phyloP scores from a whole-genome alignment of 2,113 vertebrate genomes.

The Cyanoramphus novaezelandiae region DNA sequence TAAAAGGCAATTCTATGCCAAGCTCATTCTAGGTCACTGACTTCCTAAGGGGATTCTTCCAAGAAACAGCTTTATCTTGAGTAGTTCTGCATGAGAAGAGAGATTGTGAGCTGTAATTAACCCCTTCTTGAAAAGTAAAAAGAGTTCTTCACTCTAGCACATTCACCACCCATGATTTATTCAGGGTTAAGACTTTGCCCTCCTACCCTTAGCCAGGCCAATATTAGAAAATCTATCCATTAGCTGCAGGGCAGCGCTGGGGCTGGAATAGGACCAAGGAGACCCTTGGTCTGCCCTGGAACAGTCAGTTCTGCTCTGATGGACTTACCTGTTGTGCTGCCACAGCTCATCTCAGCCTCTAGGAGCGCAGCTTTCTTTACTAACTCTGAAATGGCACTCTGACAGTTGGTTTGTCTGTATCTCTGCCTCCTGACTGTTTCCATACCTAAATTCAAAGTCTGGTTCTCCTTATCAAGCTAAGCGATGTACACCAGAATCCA shows the following conservation, averaged over 20 bases:
- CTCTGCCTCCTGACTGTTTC: not conserved
- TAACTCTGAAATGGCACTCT: not conserved
- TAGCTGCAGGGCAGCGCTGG: not conserved
- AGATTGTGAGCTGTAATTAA: not conserved
- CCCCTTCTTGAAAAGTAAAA: conserved; percentile 12
- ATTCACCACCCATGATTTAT: not conserved
- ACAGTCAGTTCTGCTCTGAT: not conserved
- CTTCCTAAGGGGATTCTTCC: conserved; percentile 62
- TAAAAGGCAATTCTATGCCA: conserved; percentile 55
- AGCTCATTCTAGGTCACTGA: conserved; percentile 62
- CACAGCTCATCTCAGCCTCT: not conserved
- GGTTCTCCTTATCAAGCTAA: not conserved
- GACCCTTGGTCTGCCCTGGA: not conserved
- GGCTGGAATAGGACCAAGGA: not conserved
- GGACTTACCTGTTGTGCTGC: not conserved
- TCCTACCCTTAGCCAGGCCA: not conserved
- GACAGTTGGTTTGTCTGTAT: not conserved
- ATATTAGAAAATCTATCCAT: not conserved
- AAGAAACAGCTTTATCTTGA: conserved; percentile 56
- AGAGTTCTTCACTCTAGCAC: not conserved
- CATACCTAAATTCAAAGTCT: not conserved
- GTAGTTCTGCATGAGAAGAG: not conserved
- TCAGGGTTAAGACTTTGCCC: not conserved
- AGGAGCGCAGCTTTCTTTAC: not conserved
- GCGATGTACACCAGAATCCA: not conserved